Conservation (phyloP, 53 echinoderm and acorn worm species). For the Mesocentrotus franciscanus region DNA sequence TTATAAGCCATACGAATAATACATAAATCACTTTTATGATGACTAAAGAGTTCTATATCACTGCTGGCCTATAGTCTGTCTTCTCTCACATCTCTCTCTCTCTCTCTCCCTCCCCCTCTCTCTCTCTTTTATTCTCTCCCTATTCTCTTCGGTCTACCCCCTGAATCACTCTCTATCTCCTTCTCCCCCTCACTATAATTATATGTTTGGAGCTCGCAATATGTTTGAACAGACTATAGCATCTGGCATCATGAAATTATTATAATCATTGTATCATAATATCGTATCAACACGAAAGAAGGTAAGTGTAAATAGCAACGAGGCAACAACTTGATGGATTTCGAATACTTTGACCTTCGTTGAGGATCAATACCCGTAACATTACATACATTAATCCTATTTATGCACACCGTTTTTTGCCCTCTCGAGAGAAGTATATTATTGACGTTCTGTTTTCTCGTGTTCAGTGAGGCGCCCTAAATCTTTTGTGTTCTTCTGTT, state of each 20-base stretch:
- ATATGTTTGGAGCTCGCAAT: background rate
- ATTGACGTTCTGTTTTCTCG: slow-evolving; percentile 51
- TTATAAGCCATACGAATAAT: no score
- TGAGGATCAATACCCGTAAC: slow-evolving; percentile 28
- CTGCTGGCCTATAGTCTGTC: no score
- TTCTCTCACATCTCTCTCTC: background rate
- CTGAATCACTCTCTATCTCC: no score
- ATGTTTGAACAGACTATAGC: background rate
- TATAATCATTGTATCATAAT: background rate
- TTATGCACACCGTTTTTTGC: background rate
- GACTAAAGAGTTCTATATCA: no score
- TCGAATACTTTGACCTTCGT: background rate
- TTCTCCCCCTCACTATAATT: background rate
- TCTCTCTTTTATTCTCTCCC: background rate
- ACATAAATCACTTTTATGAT: no score
- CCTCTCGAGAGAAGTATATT: background rate
- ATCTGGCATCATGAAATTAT: background rate
- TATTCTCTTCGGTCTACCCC: background rate
- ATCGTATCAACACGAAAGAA: background rate
- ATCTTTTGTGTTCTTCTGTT: slow-evolving; percentile 46
- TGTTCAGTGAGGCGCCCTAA: slow-evolving; percentile 39
- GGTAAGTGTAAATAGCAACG: background rate
- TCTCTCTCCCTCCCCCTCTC: background rate
- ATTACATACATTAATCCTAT: slow-evolving; percentile 31
- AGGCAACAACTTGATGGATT: background rate